These are phyloP conservation scores for Vesta saturnalis DNA, from an alignment of 2,888 invertebrate species.

Conservation along the genomic window DNA sequence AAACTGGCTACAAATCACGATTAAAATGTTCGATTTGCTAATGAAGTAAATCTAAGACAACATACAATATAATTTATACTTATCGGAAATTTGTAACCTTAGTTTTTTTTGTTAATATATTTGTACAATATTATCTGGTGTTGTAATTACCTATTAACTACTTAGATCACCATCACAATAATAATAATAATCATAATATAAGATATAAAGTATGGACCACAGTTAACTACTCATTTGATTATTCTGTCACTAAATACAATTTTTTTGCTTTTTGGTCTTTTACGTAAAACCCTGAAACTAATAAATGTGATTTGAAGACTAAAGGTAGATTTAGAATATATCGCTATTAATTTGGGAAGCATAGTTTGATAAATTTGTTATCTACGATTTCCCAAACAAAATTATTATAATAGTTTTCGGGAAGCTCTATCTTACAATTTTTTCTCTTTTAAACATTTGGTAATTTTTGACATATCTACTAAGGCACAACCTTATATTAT, in stretches of 20 bases:
- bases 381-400: conserved; percentile 50
- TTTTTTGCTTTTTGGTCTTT: no score
- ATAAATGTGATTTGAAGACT: conserved; percentile 49
- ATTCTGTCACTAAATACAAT: conserved; percentile 40
- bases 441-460: conserved; percentile 41
- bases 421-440: conserved; percentile 56
- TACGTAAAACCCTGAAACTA: conserved; percentile 19
- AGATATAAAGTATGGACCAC: conserved; percentile 52
- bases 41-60: conserved; percentile 55
- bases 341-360: conserved; percentile 54
- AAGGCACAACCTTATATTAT: conserved; percentile 59
- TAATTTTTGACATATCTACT: conserved; percentile 60
- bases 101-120: conserved; percentile 44
- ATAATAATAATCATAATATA: conserved; percentile 49
- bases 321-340: conserved; percentile 61
- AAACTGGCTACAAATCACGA: conserved; percentile 36
- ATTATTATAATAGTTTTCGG: conserved; percentile 44
- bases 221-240: conserved; percentile 52
- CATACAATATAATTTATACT: conserved; percentile 59
- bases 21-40: conserved; percentile 22
- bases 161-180: conserved; percentile 59
- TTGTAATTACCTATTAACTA: conserved; percentile 48
- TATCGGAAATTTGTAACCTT: conserved; percentile 47
- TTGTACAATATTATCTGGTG: conserved; percentile 63
- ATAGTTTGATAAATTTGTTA: conserved; percentile 43